Evolutionary conservation across 2,113 vertebrate species (phyloP), one percentile per base, ranked within the genome.

Genomic region (Micromys minutus): DNA sequence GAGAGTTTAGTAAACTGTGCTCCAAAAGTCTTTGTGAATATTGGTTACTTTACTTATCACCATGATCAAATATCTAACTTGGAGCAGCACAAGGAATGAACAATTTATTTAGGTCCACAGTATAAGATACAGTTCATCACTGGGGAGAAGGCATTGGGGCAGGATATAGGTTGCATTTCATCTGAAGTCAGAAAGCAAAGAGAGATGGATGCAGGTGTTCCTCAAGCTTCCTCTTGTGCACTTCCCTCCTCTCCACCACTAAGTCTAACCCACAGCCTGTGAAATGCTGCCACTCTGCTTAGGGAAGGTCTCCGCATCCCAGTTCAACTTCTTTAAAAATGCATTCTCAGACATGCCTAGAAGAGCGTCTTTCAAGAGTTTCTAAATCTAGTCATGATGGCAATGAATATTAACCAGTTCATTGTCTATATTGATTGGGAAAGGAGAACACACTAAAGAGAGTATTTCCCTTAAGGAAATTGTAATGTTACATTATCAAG

Each of bases 401-500:
- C 47, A 52, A n/a, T 26, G 34, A 3, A n/a, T 71, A 29, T n/a
- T 87, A 55, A 55, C 17, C 22, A 21, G 15, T 71, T 57, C n/a
- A 0, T 57, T 45, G 1, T 63, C 7, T 45, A 2, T 8, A 1
- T 21, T 17, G 7, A 29, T 17, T 9, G 34, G 8, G 8, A 16
- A 74, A 12, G 45, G 5, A 79, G 50, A 93, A 36, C 4, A 39
- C 36, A 47, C 50, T 55, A 74, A 1, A 4, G 10, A 61, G 36
- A 42, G 22, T 42, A 42, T 69, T 88, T 31, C 75, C 52, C 63
- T 76, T 39, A 71, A 88, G 31, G 50, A 59, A 86, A 92, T 12
- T 76, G 42, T 63, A 52, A 31, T 29, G 71, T 61, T 63, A 47
- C 8, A 39, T 24, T 29, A 63, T 80, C 57, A 87, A 89, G 29